Evolutionary conservation across 2,888 invertebrate genomes (phyloP).

Genomic region (Operophtera brumata): DNA sequence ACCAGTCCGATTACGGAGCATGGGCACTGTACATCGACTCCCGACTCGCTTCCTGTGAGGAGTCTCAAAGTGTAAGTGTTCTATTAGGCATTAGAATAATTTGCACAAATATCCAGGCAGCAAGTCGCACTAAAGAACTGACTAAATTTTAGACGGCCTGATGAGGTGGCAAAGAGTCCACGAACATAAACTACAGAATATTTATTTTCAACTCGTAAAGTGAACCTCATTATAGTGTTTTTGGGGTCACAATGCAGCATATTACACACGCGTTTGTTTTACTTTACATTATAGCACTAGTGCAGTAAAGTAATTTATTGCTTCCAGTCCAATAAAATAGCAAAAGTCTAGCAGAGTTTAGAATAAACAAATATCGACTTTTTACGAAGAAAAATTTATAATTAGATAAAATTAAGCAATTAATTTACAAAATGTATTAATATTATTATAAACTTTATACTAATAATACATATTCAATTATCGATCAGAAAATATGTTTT

Average conservation of each 20-base stretch:
- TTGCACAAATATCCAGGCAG: background rate
- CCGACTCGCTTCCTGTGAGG: conserved; percentile 66
- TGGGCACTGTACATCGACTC: conserved; percentile 84
- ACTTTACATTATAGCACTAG: no score
- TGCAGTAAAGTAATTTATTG: no score
- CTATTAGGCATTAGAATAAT: background rate
- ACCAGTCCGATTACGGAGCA: conserved; percentile 81
- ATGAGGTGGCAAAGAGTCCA: conserved; percentile 44
- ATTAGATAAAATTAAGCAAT: no score
- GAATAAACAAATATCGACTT: no score
- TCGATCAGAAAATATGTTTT: background rate
- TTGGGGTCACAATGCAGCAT: conserved; percentile 48
- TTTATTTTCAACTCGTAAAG: conserved; percentile 51
- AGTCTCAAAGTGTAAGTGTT: conserved; percentile 56
- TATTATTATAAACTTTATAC: no score
- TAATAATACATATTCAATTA: no score
- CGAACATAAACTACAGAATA: conserved; percentile 44
- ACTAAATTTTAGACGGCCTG: background rate
- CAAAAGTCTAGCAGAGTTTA: no score
- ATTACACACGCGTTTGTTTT: no score
- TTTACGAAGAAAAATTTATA: no score
- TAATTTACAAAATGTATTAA: no score
- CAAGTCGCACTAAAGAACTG: background rate
- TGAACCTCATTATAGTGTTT: no score
- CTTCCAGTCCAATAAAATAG: no score